Conservation (phyloP, 2,113 vertebrate genomes). For the human (Homo sapiens) region GRCh38 chr11:124375001-124375500, state of each 20-base stretch:
- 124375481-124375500: not conserved
- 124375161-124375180: not conserved
- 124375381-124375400: not conserved
- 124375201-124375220: not conserved
- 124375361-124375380: not conserved
- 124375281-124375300: not conserved
- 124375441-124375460: not conserved
- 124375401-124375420: not conserved
- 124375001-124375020: no score
- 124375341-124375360: not conserved
- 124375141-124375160: not conserved
- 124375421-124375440: not conserved
- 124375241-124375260: not conserved
- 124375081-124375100: not conserved
- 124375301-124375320: not conserved
- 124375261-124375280: not conserved
- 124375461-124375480: not conserved
- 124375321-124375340: not conserved
- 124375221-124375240: not conserved
- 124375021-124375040: not conserved
- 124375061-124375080: not conserved
- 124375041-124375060: not conserved
- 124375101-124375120: not conserved
- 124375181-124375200: not conserved
- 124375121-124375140: not conserved